Conservation (phyloP, 37 sponge, comb jelly and placozoan species). For the Halichondria panicea region DNA sequence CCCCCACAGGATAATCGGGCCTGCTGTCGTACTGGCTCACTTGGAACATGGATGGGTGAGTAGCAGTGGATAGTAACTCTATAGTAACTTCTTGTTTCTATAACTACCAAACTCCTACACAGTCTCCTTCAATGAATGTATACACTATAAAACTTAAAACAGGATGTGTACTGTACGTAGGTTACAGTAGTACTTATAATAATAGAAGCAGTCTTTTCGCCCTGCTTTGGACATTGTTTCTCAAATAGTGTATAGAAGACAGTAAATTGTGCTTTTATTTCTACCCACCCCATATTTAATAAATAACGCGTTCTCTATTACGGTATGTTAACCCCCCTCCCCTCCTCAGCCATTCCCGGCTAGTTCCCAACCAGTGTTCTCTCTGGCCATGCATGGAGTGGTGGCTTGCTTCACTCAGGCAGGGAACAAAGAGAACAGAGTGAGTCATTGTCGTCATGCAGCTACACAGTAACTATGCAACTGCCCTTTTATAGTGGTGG, state of each 20-base stretch:
- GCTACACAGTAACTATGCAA: too few relatives aligned
- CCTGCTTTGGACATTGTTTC: neutral
- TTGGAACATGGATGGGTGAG: conserved; percentile 59
- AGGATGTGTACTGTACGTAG: too few relatives aligned
- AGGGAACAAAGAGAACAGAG: conserved; percentile 61
- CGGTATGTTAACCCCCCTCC: neutral
- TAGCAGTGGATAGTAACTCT: neutral
- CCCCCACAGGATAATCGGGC: conserved; percentile 52
- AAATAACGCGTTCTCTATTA: neutral
- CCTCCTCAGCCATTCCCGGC: conserved; percentile 41
- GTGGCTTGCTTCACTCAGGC: conserved; percentile 73
- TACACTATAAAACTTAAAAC: too few relatives aligned
- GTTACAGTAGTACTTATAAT: too few relatives aligned
- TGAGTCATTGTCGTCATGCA: conserved; percentile 3
- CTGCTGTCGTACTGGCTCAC: conserved; percentile 63
- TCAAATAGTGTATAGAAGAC: neutral
- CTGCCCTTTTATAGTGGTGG: neutral
- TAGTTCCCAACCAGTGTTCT: conserved; percentile 58
- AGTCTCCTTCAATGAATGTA: neutral
- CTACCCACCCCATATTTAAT: neutral
- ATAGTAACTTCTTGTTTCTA: neutral
- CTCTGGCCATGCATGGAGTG: conserved; percentile 68
- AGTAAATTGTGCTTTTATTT: neutral
- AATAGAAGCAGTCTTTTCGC: too few relatives aligned
- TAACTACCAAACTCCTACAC: neutral